Percentiles rank a stretch among this genome's conserved stretches.
Evolutionary conservation across 2,797 vertebrate species (phyloP).

Genomic region (Helostoma temminkii): DNA sequence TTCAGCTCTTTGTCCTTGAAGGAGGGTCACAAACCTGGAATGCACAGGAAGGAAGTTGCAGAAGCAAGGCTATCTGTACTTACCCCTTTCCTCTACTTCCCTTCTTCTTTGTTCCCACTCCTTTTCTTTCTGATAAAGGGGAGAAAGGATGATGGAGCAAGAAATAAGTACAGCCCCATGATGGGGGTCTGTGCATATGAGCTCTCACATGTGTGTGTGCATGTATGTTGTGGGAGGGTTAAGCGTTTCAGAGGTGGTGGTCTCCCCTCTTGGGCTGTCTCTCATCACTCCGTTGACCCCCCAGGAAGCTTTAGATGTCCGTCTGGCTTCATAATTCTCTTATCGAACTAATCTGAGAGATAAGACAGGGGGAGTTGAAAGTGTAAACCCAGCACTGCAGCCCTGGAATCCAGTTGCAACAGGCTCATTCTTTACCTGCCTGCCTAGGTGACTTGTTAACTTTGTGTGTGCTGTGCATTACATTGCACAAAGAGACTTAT

Average conservation of each 20-base stretch:
- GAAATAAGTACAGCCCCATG: slow-evolving; percentile 53
- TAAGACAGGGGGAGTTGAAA: slow-evolving; percentile 85
- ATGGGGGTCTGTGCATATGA: slow-evolving; percentile 50
- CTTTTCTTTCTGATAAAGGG: slow-evolving; percentile 74
- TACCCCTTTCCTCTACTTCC: slow-evolving; percentile 71
- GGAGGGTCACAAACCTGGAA: slow-evolving; percentile 84
- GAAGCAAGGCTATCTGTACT: slow-evolving; percentile 81
- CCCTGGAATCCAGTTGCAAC: slow-evolving; percentile 82
- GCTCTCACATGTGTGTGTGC: slow-evolving; percentile 52
- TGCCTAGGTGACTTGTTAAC: slow-evolving; percentile 69
- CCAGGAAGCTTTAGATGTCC: slow-evolving; percentile 89
- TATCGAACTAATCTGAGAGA: slow-evolving; percentile 87
- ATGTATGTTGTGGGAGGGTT: slow-evolving; percentile 66
- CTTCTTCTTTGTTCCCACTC: slow-evolving; percentile 74
- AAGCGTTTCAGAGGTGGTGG: slow-evolving; percentile 77
- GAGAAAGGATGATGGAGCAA: slow-evolving; percentile 73
- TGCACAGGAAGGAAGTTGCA: slow-evolving; percentile 83
- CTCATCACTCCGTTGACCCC: slow-evolving; percentile 87
- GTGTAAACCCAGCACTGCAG: slow-evolving; percentile 85
- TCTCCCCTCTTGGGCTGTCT: slow-evolving; percentile 84
- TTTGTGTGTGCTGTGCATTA: slow-evolving; percentile 58
- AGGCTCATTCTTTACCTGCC: slow-evolving; percentile 80
- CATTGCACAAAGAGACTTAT: slow-evolving; percentile 56
- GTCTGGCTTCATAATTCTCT: slow-evolving; percentile 89
- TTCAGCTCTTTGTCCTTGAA: slow-evolving; percentile 82